Percentiles rank a stretch among this genome's conserved stretches.
These are phyloP conservation scores for Pandion haliaetus DNA, from an alignment of 2,113 vertebrate genomes.

Conservation along the genomic window DNA sequence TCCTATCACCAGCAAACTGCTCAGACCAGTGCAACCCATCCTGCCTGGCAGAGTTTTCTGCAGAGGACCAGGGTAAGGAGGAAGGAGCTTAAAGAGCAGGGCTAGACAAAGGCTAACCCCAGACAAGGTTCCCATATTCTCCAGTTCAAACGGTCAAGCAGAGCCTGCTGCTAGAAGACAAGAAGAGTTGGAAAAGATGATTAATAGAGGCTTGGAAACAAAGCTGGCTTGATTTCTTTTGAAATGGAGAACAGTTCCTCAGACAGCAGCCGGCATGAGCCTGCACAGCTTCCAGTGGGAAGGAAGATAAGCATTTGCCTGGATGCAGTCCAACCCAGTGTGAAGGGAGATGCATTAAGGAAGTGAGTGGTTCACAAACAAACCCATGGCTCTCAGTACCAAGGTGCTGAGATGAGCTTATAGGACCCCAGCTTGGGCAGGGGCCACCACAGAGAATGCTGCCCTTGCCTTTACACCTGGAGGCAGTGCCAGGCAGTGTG, in stretches of 20 bases:
- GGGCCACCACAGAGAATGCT: not conserved
- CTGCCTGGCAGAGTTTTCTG: not conserved
- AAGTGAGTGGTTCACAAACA: not conserved
- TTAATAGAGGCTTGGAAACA: slow-evolving; percentile 6
- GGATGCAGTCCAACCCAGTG: not conserved
- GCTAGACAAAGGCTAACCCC: not conserved
- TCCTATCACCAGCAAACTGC: not conserved
- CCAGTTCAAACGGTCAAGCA: not conserved
- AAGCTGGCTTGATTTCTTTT: slow-evolving; percentile 7
- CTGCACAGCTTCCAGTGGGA: slow-evolving; percentile 5
- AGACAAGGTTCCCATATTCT: not conserved
- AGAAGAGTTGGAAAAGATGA: not conserved
- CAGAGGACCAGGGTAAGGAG: not conserved
- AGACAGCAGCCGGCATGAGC: not conserved
- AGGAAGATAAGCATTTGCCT: slow-evolving; percentile 12
- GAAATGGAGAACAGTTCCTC: slow-evolving; percentile 37
- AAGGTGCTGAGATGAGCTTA: not conserved
- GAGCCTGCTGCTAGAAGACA: not conserved
- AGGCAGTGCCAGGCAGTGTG: not conserved
- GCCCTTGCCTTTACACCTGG: not conserved
- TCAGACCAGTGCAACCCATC: not conserved
- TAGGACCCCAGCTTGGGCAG: not conserved
- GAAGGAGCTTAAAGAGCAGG: not conserved
- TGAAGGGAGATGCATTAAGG: not conserved
- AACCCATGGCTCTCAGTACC: not conserved